Evolutionary conservation across 2,888 invertebrate species (phyloP).

Genomic region (Caenorhabditis wallacei): DNA sequence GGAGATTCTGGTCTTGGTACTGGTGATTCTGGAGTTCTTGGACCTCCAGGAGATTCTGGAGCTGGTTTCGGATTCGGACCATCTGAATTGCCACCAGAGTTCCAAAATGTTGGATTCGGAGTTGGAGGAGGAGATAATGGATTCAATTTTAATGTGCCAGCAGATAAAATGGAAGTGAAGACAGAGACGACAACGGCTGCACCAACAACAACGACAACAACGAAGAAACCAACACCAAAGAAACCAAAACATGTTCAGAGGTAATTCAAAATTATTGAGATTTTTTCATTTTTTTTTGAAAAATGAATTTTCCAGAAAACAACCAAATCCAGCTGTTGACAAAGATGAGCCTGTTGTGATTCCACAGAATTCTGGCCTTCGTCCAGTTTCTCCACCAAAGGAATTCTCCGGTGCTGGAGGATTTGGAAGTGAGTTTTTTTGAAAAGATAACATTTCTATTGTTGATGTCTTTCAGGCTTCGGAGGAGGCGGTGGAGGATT

Average conservation of each 20-base stretch:
- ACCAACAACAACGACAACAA: slow-evolving; percentile 21
- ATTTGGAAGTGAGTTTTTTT: slow-evolving; percentile 57
- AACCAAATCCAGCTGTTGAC: slow-evolving; percentile 66
- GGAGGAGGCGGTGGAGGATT: slow-evolving; percentile 52
- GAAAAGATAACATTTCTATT: too few species aligned
- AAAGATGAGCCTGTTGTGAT: slow-evolving; percentile 73
- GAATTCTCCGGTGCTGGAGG: slow-evolving; percentile 75
- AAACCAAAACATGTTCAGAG: slow-evolving; percentile 63
- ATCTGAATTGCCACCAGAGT: slow-evolving; percentile 75
- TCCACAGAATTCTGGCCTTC: slow-evolving; percentile 81
- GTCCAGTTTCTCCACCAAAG: slow-evolving; percentile 81
- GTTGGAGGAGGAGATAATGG: slow-evolving; percentile 70
- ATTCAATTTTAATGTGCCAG: slow-evolving; percentile 67
- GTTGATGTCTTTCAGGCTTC: slow-evolving; percentile 42
- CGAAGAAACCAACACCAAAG: slow-evolving; percentile 46
- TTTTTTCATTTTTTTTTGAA: too few species aligned
- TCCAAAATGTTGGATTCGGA: slow-evolving; percentile 72
- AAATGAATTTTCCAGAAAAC: slow-evolving; percentile 66
- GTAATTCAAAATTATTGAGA: background rate
- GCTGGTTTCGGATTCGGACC: slow-evolving; percentile 74
- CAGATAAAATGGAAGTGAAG: slow-evolving; percentile 54
- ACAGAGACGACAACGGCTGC: slow-evolving; percentile 37
- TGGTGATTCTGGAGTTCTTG: slow-evolving; percentile 52
- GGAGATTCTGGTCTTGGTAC: slow-evolving; percentile 35
- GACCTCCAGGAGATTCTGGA: slow-evolving; percentile 60